Base-by-base conservation (phyloP, 2,888 invertebrate genomes). In the Polyploca ridens region DNA sequence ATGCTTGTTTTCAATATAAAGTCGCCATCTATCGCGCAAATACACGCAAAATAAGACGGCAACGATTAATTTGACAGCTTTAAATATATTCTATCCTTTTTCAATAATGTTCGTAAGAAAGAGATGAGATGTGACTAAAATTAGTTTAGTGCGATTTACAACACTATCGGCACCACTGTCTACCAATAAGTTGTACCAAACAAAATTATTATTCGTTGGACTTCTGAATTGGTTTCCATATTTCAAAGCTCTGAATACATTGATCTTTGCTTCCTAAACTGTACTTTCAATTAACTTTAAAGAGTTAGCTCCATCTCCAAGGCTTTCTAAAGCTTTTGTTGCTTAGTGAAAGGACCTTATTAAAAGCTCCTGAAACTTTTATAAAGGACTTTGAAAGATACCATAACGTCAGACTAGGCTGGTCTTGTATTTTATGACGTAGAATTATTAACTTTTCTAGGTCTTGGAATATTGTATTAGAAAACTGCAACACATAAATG, bases 261-360 rank as follows among this genome's bases (percentile, higher is more conserved):
- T 54, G 14, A 54, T 19, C 54, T 54, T 54, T 54, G 54, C 54
- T 19, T 54, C 19, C 49, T 49, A 10, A 14, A 44, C 27, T 27
- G 41, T 16, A 16, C 27, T 10, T 19, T 41, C 59, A 59, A 59
- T 59, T 59, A 35, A 19, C 27, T 61, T 41, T 13, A 61, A 61
- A 38, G 7, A 11, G 38, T 41, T 46, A n/a, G 54, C 54, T 54
- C 54, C 27, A 27, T 41, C 38, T 41, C n/a, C 61, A 61, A 61
- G 16, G 44, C 41, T 41, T 41, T 27, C 61, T 11, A 61, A 27
- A 41, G 41, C 61, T 27, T 41, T 61, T 61, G 61, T 61, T 61
- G 61, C 14, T 13, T n/a, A 14, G 19, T 41, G 61, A 61, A 61
- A 16, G 14, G 41, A 41, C 61, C 41, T 19, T 44, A 61, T 41